These are phyloP conservation scores for Melanotaenia duboulayi DNA, from an alignment of 2,113 vertebrate species.

Conservation along the genomic window DNA sequence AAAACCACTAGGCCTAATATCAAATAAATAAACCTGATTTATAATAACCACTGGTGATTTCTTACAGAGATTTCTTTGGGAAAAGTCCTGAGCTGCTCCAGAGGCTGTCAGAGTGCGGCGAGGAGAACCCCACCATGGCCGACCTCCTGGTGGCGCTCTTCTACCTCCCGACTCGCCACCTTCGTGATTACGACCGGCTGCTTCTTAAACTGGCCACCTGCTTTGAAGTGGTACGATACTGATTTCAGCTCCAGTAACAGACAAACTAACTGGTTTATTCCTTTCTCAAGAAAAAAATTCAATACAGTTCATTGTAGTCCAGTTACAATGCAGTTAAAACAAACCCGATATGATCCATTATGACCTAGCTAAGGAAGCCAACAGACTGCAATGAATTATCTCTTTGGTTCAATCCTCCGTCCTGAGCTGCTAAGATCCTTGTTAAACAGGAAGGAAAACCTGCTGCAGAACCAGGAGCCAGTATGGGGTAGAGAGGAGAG, in stretches of 20 bases:
- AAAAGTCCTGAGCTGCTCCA: slow-evolving; percentile 91
- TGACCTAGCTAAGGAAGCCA: too few relatives aligned
- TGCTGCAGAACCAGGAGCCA: too few relatives aligned
- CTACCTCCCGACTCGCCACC: slow-evolving; percentile 88
- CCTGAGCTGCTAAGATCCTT: too few relatives aligned
- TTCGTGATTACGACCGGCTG: slow-evolving; percentile 90
- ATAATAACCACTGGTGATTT: neutral
- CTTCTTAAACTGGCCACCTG: slow-evolving; percentile 94
- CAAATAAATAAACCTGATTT: neutral
- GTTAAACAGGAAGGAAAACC: too few relatives aligned
- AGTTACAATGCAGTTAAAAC: too few relatives aligned
- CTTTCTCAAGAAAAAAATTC: too few relatives aligned
- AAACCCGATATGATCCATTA: too few relatives aligned
- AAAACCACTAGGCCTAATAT: neutral
- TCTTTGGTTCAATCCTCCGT: too few relatives aligned
- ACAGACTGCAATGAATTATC: too few relatives aligned
- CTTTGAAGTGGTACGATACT: slow-evolving; percentile 89
- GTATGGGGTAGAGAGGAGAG: too few relatives aligned
- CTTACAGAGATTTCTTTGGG: slow-evolving; percentile 89
- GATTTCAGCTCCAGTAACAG: neutral
- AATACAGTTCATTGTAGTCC: too few relatives aligned
- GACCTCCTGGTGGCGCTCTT: slow-evolving; percentile 90
- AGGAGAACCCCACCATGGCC: slow-evolving; percentile 83
- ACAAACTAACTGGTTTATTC: neutral
- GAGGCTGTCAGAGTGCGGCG: slow-evolving; percentile 86